Conservation (phyloP, 1,140 invertebrate species). For the Cherax quadricarinatus region DNA sequence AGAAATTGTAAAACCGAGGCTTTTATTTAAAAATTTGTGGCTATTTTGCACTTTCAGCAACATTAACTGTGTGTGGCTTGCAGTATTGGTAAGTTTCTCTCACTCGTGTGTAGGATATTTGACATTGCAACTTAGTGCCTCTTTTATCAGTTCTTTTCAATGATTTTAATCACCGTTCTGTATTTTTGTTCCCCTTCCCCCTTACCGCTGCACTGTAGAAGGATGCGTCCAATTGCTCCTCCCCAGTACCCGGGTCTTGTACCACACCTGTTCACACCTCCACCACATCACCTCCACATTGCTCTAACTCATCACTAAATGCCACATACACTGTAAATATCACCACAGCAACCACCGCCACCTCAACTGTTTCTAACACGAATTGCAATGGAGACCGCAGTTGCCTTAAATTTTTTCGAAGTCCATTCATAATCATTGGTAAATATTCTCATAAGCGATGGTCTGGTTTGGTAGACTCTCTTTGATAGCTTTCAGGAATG, state of each 20-base stretch:
- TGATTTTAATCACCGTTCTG: constrained; percentile 28
- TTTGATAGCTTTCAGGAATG: constrained; percentile 45
- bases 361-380: constrained; percentile 69
- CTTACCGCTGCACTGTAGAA: constrained; percentile 45
- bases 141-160: neutral
- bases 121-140: neutral
- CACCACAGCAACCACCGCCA: constrained; percentile 11
- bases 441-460: constrained; percentile 50
- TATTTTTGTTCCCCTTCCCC: neutral
- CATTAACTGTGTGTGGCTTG: constrained; percentile 12
- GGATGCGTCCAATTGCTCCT: constrained; percentile 43
- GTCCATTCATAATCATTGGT: constrained; percentile 76
- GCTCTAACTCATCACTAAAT: constrained; percentile 2
- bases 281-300: constrained; percentile 11
- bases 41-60: neutral
- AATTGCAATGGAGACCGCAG: constrained; percentile 81
- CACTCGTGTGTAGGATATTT: constrained; percentile 20
- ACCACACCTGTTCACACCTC: constrained; percentile 15
- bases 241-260: constrained; percentile 35
- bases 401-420: constrained; percentile 83
- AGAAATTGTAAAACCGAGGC: constrained; percentile 19
- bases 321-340: constrained; percentile 15
- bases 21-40: constrained; percentile 20
- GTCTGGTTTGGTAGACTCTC: constrained; percentile 32
- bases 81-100: constrained; percentile 23